Evolutionary conservation across 2,797 vertebrate species (phyloP).

Genomic region (Cryptoprocta ferox): DNA sequence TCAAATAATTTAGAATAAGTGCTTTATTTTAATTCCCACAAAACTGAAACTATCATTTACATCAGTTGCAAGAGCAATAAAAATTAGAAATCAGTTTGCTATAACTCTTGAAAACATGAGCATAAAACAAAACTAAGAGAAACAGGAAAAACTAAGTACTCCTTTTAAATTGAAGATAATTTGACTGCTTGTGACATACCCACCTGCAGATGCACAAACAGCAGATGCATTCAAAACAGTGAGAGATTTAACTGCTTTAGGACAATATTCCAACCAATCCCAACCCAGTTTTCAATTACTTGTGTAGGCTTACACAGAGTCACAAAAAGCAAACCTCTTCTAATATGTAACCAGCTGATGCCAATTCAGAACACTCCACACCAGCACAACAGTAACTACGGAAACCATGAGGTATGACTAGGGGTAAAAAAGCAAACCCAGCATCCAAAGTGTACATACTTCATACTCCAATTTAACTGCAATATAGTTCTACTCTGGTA

Average conservation of each 20-base stretch:
- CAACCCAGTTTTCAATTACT: slow-evolving; percentile 68
- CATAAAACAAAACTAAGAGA: slow-evolving; percentile 62
- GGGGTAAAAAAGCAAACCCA: slow-evolving; percentile 64
- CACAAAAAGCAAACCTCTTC: slow-evolving; percentile 75
- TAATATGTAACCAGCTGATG: slow-evolving; percentile 73
- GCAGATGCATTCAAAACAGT: slow-evolving; percentile 68
- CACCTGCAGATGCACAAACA: slow-evolving; percentile 69
- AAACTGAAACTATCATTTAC: slow-evolving; percentile 79
- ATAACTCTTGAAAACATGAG: slow-evolving; percentile 74
- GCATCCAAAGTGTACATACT: slow-evolving; percentile 50
- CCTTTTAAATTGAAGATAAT: slow-evolving; percentile 70
- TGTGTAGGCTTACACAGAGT: slow-evolving; percentile 72
- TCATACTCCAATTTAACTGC: slow-evolving; percentile 61
- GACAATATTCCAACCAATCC: slow-evolving; percentile 71
- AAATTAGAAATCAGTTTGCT: slow-evolving; percentile 74
- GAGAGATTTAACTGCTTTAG: slow-evolving; percentile 72
- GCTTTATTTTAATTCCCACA: slow-evolving; percentile 78
- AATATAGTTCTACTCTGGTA: slow-evolving; percentile 56
- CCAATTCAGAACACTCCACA: slow-evolving; percentile 71
- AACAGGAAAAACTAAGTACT: slow-evolving; percentile 73
- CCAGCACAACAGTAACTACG: slow-evolving; percentile 74
- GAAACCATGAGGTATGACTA: slow-evolving; percentile 67
- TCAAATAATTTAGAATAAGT: slow-evolving; percentile 78
- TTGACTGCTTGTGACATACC: slow-evolving; percentile 61
- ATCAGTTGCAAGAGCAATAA: slow-evolving; percentile 76